Evolutionary conservation across 2,113 vertebrate genomes (phyloP), one percentile per base, ranked within the genome.

Genomic region (Lonchura striata): DNA sequence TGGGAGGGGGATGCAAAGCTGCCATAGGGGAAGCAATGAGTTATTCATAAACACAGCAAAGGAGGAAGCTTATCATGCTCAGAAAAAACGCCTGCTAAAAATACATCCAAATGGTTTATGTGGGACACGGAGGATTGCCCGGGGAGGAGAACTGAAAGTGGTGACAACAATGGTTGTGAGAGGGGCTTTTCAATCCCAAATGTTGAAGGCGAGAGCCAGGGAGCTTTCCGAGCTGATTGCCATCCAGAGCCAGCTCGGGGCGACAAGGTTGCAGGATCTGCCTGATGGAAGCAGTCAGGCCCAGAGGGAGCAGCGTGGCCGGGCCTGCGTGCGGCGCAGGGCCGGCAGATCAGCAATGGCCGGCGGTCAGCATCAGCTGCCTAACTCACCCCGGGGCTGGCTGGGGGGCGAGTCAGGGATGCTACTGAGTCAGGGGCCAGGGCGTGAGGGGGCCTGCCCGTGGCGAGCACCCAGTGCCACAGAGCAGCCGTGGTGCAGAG

Each of bases 311-410:
- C 49, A 2, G 63, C 46, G 46, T 50, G 84, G 89, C 70, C 0
- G 1, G n/a, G 49, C 60, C 65, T 78, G 57, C 0, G 5, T 6
- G 4, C 1, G 0, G 21, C 3, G 0, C 0, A 0, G 59, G 83
- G 11, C 63, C 31, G 22, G 77, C 39, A 86, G 7, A 49, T n/a
- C 56, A 11, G 18, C 9, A 19, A 20, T 33, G 90, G 54, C 64
- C n/a, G 1, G 2, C 1, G 2, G 75, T 8, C 4, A 1, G 39
- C 61, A 25, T 28, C 83, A 46, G 77, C 31, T 3, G 1, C 56
- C 63, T 56, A 6, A 44, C 49, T 56, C 52, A 47, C 33, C 49
- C 3, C 64, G 52, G 52, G n/a, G 33, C 31, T 2, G 41, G n/a
- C 56, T 31, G 60, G 56, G 56, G 60, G n/a, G 42, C 8, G 3